Percentiles rank a stretch among this genome's conserved stretches.
Conservation (phyloP, 2,113 vertebrate species). For the Propithecus coquereli region DNA sequence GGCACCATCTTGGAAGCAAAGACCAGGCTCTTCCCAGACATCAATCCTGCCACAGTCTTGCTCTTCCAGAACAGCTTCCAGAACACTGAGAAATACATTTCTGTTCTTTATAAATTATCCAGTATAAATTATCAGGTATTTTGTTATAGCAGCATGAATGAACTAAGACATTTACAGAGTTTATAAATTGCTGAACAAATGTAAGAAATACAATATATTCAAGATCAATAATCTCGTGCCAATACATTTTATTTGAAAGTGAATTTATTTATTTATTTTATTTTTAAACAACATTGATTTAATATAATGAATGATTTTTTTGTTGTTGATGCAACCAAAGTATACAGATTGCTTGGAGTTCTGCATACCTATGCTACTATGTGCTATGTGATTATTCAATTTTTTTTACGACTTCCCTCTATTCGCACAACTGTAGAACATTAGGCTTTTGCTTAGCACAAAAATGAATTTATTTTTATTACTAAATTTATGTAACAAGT, state of each 20-base stretch:
- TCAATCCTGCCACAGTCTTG: neutral
- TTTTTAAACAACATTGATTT: too few species aligned
- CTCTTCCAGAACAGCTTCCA: neutral
- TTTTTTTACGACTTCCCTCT: neutral
- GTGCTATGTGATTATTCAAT: neutral
- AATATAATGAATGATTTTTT: too few species aligned
- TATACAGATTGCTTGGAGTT: too few species aligned
- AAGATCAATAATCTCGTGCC: neutral
- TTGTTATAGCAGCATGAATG: neutral
- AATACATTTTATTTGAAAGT: constrained; percentile 21
- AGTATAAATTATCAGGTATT: neutral
- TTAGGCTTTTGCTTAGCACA: constrained; percentile 18
- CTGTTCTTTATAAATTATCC: neutral
- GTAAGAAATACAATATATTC: neutral
- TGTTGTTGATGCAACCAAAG: too few species aligned
- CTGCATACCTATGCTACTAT: neutral
- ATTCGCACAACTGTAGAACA: neutral
- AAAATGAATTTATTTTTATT: constrained; percentile 25
- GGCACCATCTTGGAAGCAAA: too few species aligned
- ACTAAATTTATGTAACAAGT: neutral
- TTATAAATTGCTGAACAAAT: neutral
- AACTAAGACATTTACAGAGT: neutral
- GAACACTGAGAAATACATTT: neutral
- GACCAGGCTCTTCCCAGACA: neutral
- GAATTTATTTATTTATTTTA: neutral